A percentile compares a stretch with the other conserved stretches of the same genome.
Evolutionary conservation across 92 coral and sea anemone species (phyloP).

Genomic region (Micromussa lordhowensis): DNA sequence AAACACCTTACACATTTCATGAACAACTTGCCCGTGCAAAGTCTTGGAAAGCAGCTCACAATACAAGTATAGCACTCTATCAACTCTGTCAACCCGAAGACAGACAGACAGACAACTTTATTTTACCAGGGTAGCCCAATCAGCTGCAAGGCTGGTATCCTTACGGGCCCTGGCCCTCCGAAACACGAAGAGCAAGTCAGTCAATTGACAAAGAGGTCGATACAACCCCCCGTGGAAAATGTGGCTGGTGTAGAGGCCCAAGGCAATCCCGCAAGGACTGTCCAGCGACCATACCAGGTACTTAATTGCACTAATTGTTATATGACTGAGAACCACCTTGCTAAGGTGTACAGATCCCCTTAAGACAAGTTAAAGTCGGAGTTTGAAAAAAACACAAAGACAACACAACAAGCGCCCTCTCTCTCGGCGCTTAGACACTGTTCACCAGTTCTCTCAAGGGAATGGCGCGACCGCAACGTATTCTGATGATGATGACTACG

Average conservation of each 20-base stretch:
- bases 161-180: too few species aligned
- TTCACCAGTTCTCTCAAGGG: background rate
- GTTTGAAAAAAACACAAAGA: conserved; percentile 22
- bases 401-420: conserved; percentile 26
- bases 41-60: conserved; percentile 44
- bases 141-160: too few species aligned
- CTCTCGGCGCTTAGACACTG: background rate
- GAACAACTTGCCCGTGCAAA: conserved; percentile 37
- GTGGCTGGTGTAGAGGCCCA: background rate
- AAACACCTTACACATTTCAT: conserved; percentile 36
- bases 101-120: too few species aligned
- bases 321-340: conserved; percentile 29
- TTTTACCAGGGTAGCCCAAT: too few species aligned
- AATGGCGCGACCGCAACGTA: background rate
- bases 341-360: conserved; percentile 49
- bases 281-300: conserved; percentile 46
- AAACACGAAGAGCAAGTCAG: background rate
- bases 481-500: conserved; percentile 19
- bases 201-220: background rate
- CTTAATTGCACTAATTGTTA: conserved; percentile 46
- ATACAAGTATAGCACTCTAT: conserved; percentile 1
- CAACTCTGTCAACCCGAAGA: background rate
- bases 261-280: conserved; percentile 36
- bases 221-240: background rate
- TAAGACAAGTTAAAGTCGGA: conserved; percentile 47